Evolutionary conservation across 2,113 vertebrate species (phyloP).

Genomic region (Gymnorhina tibicen): DNA sequence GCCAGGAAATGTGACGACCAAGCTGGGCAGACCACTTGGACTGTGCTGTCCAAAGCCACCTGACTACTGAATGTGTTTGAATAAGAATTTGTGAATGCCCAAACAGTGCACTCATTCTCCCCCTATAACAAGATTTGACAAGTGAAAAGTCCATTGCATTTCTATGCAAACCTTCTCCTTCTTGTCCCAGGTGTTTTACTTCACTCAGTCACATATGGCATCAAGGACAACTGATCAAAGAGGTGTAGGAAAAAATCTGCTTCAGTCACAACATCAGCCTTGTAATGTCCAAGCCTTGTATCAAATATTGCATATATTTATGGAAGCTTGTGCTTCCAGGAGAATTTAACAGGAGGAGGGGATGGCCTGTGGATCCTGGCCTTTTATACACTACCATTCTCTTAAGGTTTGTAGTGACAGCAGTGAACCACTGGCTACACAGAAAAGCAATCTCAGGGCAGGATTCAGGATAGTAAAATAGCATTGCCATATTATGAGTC

Average conservation of each 20-base stretch:
- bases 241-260: neutral
- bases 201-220: neutral
- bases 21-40: neutral
- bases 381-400: neutral
- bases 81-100: neutral
- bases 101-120: neutral
- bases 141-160: neutral
- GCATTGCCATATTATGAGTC: neutral
- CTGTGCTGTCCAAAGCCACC: neutral
- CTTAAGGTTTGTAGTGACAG: neutral
- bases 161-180: neutral
- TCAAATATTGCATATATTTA: neutral
- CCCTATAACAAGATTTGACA: neutral
- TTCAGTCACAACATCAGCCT: neutral
- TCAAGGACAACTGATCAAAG: neutral
- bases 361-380: neutral
- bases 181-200: neutral
- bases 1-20: neutral
- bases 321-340: neutral
- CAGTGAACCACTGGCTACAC: neutral
- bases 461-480: neutral
- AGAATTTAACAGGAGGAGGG: neutral
- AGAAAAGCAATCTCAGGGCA: neutral
- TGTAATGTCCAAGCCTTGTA: neutral
- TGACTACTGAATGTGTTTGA: neutral